phyloP scores from a whole-genome alignment of 2,797 vertebrate genomes.

The Enteromius treurensis region DNA sequence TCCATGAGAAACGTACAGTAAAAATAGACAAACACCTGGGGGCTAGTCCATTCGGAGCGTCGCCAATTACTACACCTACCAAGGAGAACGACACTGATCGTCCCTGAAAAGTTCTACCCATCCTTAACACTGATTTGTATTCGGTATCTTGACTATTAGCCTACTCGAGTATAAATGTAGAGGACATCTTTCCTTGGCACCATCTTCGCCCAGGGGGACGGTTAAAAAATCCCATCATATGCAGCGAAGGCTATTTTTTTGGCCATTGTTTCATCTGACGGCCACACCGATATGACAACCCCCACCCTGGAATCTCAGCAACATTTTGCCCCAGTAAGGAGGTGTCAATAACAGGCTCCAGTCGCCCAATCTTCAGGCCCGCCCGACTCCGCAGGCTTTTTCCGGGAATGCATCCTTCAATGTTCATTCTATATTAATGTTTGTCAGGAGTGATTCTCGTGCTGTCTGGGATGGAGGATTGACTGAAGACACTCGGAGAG shows the following conservation, averaged over 20 bases:
- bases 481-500: conserved; percentile 63
- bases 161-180: conserved; percentile 36
- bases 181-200: conserved; percentile 27
- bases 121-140: conserved; percentile 52
- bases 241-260: conserved; percentile 39
- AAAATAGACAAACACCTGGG: conserved; percentile 48
- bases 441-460: conserved; percentile 65
- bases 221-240: conserved; percentile 49
- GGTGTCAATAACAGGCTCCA: conserved; percentile 61
- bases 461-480: conserved; percentile 61
- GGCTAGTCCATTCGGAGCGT: conserved; percentile 45
- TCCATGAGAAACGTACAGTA: conserved; percentile 41
- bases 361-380: conserved; percentile 42
- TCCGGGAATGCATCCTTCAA: conserved; percentile 59
- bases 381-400: conserved; percentile 33
- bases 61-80: conserved; percentile 49
- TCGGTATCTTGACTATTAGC: conserved; percentile 50
- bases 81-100: conserved; percentile 1
- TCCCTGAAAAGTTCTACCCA: conserved; percentile 37
- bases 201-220: conserved; percentile 40
- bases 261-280: conserved; percentile 36
- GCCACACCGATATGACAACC: conserved; percentile 53
- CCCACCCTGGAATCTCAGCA: conserved; percentile 3
- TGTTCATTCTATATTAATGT: conserved; percentile 68
- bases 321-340: conserved; percentile 56